Base-by-base conservation (phyloP, 2,888 invertebrate genomes). In the Drosophila infuscata region DNA sequence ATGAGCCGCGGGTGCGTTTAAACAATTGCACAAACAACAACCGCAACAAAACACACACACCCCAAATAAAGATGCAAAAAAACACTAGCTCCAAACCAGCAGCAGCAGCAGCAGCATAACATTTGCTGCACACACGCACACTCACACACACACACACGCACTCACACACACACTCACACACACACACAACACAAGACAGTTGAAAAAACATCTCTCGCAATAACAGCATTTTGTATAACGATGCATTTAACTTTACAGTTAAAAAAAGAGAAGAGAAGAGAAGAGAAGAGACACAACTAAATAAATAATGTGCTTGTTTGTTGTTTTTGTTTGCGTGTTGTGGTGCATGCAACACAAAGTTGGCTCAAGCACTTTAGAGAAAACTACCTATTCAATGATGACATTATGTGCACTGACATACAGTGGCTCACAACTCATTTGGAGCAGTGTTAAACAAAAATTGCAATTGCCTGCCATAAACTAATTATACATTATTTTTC, bases 21-120 rank as follows among this genome's bases (percentile, higher is more conserved):
- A 72, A 73, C 74, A 83, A 76, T 76, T 74, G 63, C 63, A 72
- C 66, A 85, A 76, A 63, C 73, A 83, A 66, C 63, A 62, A 58
- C 43, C 49, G 29, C 36, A 58, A 58, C 49, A 66, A 25, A 57
- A 46, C 30, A 63, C 46, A 17, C n/a, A n/a, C n/a, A n/a, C n/a
- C n/a, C 49, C 35, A 30, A 20, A 49, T 33, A 41, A 41, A 54
- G 30, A 11, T 15, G 46, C 46, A 4, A 29, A 43, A 56, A n/a
- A 51, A 54, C 48, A 17, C 59, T 60, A 71, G 67, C 70, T 30
- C 38, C 57, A 53, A 36, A 12, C 35, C 33, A 67, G 48, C 67
- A 61, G 60, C 61, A 67, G 48, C 67, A 61, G 60, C 61, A 56
- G 71, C 49, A 53, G 56, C 72, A 62, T 58, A 29, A 56, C 51